phyloP scores from a whole-genome alignment of 2,888 invertebrate species.

The Papilio protenor region DNA sequence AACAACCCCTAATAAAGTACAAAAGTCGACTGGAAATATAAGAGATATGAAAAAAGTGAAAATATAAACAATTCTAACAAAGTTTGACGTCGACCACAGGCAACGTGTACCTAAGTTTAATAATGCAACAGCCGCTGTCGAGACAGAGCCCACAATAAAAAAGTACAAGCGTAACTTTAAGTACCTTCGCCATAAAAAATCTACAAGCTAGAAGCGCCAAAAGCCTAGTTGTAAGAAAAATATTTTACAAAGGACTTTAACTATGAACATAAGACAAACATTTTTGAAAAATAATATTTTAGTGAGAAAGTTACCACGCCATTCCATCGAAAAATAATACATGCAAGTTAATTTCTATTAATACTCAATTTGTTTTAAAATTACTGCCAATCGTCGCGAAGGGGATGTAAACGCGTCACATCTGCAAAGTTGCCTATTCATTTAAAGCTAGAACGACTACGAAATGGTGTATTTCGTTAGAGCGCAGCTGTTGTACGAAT shows the following conservation, averaged over 20 bases:
- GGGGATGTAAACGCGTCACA: constrained; percentile 58
- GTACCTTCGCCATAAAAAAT: neutral
- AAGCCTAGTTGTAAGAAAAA: constrained; percentile 7
- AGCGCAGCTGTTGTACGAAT: constrained; percentile 73
- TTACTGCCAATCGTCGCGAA: constrained; percentile 45
- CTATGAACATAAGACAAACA: neutral
- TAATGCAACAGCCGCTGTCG: constrained; percentile 23
- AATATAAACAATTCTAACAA: constrained; percentile 20
- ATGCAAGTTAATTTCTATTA: neutral
- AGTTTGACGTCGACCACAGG: constrained; percentile 12
- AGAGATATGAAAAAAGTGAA: neutral
- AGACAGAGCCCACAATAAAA: neutral
- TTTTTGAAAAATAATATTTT: neutral
- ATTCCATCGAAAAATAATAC: neutral
- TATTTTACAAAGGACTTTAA: neutral
- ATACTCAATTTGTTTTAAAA: constrained; percentile 27
- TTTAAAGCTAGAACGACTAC: constrained; percentile 78
- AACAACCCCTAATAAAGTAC: constrained; percentile 4
- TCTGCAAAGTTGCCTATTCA: constrained; percentile 73
- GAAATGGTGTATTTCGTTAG: constrained; percentile 70
- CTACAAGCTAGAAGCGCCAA: neutral
- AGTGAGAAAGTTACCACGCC: neutral
- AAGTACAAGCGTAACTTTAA: constrained; percentile 1
- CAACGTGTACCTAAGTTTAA: constrained; percentile 7
- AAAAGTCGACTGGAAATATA: neutral